Evolutionary conservation across 2,113 vertebrate species (phyloP).

Genomic region (Burhinus bistriatus): DNA sequence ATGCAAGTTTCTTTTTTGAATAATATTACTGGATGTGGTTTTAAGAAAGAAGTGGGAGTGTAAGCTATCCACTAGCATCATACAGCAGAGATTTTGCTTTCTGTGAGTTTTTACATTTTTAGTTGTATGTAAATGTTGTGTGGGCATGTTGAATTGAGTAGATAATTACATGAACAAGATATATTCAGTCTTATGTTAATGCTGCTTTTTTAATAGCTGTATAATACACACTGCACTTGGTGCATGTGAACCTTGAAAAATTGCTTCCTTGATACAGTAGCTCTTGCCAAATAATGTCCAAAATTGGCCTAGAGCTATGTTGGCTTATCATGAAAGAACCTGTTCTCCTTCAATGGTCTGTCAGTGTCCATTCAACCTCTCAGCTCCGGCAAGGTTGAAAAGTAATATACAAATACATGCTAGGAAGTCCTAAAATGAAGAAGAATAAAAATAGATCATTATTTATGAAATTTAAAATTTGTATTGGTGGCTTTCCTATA

Average conservation of each 20-base stretch:
- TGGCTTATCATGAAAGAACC: background rate
- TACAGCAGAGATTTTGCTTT: background rate
- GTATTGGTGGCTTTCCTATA: background rate
- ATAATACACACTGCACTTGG: background rate
- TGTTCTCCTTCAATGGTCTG: background rate
- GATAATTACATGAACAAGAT: slow-evolving; percentile 11
- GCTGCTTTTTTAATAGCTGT: slow-evolving; percentile 1
- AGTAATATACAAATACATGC: background rate
- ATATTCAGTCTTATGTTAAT: background rate
- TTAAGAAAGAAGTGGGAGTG: background rate
- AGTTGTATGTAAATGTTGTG: slow-evolving; percentile 5
- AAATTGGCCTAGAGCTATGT: background rate
- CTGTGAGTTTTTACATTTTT: background rate
- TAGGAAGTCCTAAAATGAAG: background rate
- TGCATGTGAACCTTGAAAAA: slow-evolving; percentile 31
- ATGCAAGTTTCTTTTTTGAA: background rate
- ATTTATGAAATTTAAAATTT: background rate
- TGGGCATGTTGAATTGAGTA: background rate
- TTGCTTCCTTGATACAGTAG: background rate
- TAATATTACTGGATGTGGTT: background rate
- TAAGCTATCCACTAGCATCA: background rate
- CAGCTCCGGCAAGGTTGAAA: background rate
- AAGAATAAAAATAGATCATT: background rate
- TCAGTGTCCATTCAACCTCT: background rate
- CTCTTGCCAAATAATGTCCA: background rate